phyloP scores from a whole-genome alignment of 2,113 vertebrate genomes.

The Rattus rattus region DNA sequence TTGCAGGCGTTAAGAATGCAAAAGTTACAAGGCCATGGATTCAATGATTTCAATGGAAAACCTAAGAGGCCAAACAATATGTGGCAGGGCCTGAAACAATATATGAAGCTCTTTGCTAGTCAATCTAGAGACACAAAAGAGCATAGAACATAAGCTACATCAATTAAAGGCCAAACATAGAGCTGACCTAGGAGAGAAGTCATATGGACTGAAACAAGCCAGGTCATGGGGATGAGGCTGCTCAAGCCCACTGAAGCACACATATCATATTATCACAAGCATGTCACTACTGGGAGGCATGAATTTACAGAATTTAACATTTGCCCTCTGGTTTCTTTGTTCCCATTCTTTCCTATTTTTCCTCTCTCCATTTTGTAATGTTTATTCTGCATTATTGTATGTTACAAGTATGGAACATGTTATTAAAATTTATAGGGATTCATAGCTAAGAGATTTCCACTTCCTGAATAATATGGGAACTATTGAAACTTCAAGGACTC shows the following conservation, averaged over 20 bases:
- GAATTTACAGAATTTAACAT: neutral
- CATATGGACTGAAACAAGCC: neutral
- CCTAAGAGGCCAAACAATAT: neutral
- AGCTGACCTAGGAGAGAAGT: neutral
- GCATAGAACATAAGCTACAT: neutral
- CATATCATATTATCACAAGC: neutral
- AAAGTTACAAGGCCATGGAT: neutral
- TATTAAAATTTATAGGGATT: neutral
- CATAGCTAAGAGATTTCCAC: neutral
- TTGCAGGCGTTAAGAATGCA: neutral
- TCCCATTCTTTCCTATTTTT: neutral
- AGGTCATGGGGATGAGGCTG: neutral
- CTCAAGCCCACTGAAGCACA: neutral
- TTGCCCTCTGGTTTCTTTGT: neutral
- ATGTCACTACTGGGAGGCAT: neutral
- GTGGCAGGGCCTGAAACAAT: neutral
- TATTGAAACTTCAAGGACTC: neutral
- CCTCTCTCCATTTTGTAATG: neutral
- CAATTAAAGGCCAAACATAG: neutral
- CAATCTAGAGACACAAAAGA: neutral
- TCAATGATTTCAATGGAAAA: neutral
- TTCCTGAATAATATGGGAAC: neutral
- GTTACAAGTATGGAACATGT: neutral
- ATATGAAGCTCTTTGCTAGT: neutral
- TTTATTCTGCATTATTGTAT: neutral